These are phyloP conservation scores for Drosophila monieri DNA, from an alignment of 2,888 invertebrate species.

Conservation along the genomic window DNA sequence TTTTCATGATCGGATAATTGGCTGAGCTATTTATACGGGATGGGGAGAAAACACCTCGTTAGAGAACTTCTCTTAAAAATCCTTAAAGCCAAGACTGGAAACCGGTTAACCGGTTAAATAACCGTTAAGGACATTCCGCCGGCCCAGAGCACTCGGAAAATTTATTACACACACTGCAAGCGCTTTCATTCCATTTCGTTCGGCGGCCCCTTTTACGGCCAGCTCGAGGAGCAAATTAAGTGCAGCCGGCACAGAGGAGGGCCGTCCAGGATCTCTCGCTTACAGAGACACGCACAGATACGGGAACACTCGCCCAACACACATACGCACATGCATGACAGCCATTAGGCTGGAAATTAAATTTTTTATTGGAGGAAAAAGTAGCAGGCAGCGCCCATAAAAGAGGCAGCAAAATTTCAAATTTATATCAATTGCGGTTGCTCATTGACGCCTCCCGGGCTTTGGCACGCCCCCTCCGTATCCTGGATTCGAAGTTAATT, in stretches of 20 bases:
- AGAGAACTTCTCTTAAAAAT: too few species aligned
- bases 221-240: conserved; percentile 69
- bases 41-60: too few species aligned
- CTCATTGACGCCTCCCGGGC: conserved; percentile 36
- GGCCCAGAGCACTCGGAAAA: conserved; percentile 18
- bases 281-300: conserved; percentile 13
- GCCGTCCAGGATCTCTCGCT: conserved; percentile 1
- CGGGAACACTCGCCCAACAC: neutral
- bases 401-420: conserved; percentile 39
- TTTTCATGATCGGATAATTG: too few species aligned
- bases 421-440: conserved; percentile 50
- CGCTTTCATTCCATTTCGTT: conserved; percentile 60
- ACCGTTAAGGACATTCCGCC: conserved; percentile 5
- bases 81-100: neutral
- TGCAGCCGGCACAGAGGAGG: conserved; percentile 51
- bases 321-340: conserved; percentile 53
- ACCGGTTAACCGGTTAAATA: conserved; percentile 10
- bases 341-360: conserved; percentile 71
- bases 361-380: conserved; percentile 66
- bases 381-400: conserved; percentile 7
- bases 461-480: neutral
- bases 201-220: conserved; percentile 64
- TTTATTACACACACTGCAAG: conserved; percentile 50
- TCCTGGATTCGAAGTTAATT: conserved; percentile 36
- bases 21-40: too few species aligned